phyloP scores from a whole-genome alignment of 2,888 invertebrate species.

The Clusia tigrina region DNA sequence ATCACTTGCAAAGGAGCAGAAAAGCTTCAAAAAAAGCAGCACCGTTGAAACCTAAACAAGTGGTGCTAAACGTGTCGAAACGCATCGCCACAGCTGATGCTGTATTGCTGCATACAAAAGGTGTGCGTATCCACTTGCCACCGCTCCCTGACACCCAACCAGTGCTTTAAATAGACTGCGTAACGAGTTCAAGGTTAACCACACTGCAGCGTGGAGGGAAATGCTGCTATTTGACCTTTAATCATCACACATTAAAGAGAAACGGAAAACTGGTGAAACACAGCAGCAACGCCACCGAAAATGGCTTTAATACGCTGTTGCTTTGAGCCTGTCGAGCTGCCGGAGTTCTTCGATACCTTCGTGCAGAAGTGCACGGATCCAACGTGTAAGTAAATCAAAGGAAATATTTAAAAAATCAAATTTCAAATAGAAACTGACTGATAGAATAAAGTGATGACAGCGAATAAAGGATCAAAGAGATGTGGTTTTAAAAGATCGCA shows the following conservation, averaged over 20 bases:
- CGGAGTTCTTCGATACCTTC: slow-evolving; percentile 78
- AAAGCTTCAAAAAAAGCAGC: too few species aligned
- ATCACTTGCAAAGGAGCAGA: too few species aligned
- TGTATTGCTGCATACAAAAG: too few species aligned
- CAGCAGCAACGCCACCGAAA: neutral
- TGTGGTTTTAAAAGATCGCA: too few species aligned
- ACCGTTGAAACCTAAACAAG: too few species aligned
- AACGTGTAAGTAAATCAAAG: slow-evolving; percentile 78
- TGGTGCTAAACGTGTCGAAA: too few species aligned
- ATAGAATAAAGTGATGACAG: neutral
- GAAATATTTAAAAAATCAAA: neutral
- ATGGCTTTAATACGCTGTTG: slow-evolving; percentile 73
- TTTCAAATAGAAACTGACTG: neutral
- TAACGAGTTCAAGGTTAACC: slow-evolving; percentile 42
- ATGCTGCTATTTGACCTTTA: neutral
- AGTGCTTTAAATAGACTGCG: too few species aligned
- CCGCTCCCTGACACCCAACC: too few species aligned
- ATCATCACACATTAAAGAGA: neutral
- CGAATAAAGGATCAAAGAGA: neutral
- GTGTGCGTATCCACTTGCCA: too few species aligned
- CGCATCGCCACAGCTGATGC: too few species aligned
- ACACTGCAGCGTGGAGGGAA: neutral
- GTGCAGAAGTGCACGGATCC: slow-evolving; percentile 83
- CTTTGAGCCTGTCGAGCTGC: slow-evolving; percentile 78
- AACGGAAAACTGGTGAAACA: neutral